Percentiles rank a stretch among this genome's conserved stretches.
phyloP scores from a whole-genome alignment of 2,113 vertebrate species.

The Camelus dromedarius region DNA sequence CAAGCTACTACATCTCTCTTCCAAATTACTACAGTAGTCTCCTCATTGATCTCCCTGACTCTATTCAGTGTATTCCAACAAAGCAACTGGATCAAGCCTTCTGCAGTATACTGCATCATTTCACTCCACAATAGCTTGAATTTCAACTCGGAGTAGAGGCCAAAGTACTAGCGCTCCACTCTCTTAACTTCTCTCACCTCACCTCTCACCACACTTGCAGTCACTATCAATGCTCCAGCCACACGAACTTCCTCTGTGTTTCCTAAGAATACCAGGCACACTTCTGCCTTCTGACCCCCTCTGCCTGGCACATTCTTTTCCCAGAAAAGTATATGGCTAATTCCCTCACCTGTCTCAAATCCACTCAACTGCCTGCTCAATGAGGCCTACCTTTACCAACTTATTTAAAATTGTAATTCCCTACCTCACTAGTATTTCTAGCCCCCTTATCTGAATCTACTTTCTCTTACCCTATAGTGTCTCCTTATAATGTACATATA shows the following conservation, averaged over 20 bases:
- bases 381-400: background rate
- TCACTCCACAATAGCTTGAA: background rate
- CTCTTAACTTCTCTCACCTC: background rate
- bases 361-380: background rate
- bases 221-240: background rate
- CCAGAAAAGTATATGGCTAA: background rate
- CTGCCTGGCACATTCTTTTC: background rate
- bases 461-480: background rate
- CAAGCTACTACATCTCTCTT: constrained; percentile 40
- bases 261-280: background rate
- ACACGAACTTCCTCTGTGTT: background rate
- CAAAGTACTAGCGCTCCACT: background rate
- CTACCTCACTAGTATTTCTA: background rate
- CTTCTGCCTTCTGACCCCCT: background rate
- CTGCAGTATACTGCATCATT: background rate
- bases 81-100: background rate
- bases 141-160: background rate
- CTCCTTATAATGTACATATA: background rate
- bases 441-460: background rate
- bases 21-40: background rate
- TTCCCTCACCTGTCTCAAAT: background rate
- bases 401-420: background rate
- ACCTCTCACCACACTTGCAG: background rate
- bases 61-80: background rate
- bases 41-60: background rate